Conservation (phyloP, 2,113 vertebrate species). For the Scatophagus argus region DNA sequence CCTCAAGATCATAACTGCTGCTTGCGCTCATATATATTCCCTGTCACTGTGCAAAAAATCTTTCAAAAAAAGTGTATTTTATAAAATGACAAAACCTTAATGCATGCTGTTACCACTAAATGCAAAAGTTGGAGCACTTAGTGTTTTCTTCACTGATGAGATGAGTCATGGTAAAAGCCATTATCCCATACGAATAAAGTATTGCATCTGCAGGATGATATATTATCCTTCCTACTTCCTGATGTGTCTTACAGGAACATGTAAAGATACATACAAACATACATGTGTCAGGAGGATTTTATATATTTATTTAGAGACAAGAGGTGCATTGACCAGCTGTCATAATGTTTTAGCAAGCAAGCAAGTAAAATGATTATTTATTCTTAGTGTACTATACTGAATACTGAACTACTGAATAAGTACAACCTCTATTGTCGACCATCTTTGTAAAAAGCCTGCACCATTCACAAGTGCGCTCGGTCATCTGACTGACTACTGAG, state of each 20-base stretch:
- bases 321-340: not conserved
- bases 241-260: constrained; percentile 6
- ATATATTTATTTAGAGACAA: constrained; percentile 8
- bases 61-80: constrained; percentile 3
- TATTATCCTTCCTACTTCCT: too few species aligned
- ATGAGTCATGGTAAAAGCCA: constrained; percentile 54
- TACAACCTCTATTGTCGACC: not conserved
- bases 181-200: constrained; percentile 37
- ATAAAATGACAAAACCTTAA: constrained; percentile 25
- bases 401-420: constrained; percentile 19
- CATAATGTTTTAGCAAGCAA: too few species aligned
- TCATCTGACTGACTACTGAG: constrained; percentile 33
- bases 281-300: constrained; percentile 2
- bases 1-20: not conserved
- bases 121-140: constrained; percentile 12
- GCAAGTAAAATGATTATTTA: too few species aligned
- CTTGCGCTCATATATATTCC: not conserved
- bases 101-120: not conserved
- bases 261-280: not conserved
- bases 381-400: constrained; percentile 7
- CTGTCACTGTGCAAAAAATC: not conserved
- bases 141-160: constrained; percentile 29
- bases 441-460: constrained; percentile 5
- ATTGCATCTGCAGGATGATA: constrained; percentile 13
- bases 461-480: constrained; percentile 36